Evolutionary conservation across 2,797 vertebrate species (phyloP), one percentile per base, ranked within the genome.

Genomic region (Rousettus madagascariensis): DNA sequence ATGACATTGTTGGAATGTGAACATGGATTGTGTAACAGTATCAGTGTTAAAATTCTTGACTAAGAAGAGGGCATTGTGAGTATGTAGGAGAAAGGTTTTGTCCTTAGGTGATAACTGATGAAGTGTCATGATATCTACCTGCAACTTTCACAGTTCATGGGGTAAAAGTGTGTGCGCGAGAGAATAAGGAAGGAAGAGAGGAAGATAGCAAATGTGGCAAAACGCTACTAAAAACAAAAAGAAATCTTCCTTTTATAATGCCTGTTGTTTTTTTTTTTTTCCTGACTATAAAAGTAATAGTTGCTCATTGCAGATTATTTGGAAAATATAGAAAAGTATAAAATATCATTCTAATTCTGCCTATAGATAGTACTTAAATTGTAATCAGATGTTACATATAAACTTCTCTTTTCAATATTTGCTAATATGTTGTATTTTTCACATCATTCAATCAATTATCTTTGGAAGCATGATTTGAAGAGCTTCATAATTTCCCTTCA

Each of bases 401-500:
- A 26, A 68, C 89, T 83, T 78, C 26, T 80, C 17, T 84, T 20
- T 85, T 55, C 15, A 1, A 10, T 16, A 91, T 94, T 91, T 89
- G 30, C 22, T 80, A 92, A 33, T 85, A 38, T 33, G 26, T 71
- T 71, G 13, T 80, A 10, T 26, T 68, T 88, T 87, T 57, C 19
- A 86, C 6, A 46, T 78, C 72, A 69, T 89, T 91, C 24, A 77
- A 79, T 69, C 55, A 38, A 0, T 91, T 91, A 20, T 51, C 43
- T 86, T 89, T 83, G 41, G 51, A 72, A 93, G 24, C 5, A 19
- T 74, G 43, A 38, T 65, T 86, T 90, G 75, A 90, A 72, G 38
- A 41, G 53, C 36, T 83, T 94, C 10, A 51, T 91, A 53, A 83
- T 72, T 92, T 96, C 85, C 59, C 57, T 90, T 96, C 24, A 75